Percentiles rank a stretch among this genome's conserved stretches.
Conservation (phyloP, 2,113 vertebrate genomes). For the Ornithorhynchus anatinus region DNA sequence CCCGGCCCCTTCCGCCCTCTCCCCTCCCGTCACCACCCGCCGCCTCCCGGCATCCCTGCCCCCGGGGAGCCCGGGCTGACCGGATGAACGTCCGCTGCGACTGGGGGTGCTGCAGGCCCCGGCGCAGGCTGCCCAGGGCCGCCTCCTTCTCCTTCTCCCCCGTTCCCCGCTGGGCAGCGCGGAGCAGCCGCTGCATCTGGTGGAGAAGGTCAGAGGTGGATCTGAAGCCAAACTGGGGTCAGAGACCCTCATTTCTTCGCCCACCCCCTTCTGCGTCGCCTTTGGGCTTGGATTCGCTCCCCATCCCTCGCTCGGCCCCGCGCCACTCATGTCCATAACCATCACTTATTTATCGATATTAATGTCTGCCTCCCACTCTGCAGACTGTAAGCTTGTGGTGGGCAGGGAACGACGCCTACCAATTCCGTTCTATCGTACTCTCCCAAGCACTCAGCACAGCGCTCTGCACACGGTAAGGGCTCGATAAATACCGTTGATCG, state of each 20-base stretch:
- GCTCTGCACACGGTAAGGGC: too few relatives aligned
- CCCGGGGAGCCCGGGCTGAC: slow-evolving; percentile 63
- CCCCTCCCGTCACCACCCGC: not conserved
- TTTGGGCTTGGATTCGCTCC: too few relatives aligned
- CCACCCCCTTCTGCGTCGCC: too few relatives aligned
- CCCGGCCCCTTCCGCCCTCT: not conserved
- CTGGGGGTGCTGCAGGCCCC: slow-evolving; percentile 76
- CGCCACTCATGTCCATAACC: too few relatives aligned
- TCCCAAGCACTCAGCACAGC: too few relatives aligned
- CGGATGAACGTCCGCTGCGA: slow-evolving; percentile 84
- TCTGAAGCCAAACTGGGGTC: not conserved
- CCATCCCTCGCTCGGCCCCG: too few relatives aligned
- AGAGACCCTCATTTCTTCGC: not conserved
- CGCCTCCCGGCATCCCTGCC: not conserved
- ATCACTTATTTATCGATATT: too few relatives aligned
- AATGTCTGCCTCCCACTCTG: too few relatives aligned
- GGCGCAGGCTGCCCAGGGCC: slow-evolving; percentile 72
- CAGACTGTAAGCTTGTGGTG: too few relatives aligned
- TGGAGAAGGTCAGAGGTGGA: not conserved
- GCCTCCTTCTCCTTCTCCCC: slow-evolving; percentile 67
- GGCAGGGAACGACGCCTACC: too few relatives aligned
- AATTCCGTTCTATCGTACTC: too few relatives aligned
- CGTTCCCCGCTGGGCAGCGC: slow-evolving; percentile 69
- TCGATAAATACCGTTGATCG: too few relatives aligned
- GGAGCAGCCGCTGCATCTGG: slow-evolving; percentile 77